Conservation (phyloP, 2,113 vertebrate species). For the Sander lucioperca region DNA sequence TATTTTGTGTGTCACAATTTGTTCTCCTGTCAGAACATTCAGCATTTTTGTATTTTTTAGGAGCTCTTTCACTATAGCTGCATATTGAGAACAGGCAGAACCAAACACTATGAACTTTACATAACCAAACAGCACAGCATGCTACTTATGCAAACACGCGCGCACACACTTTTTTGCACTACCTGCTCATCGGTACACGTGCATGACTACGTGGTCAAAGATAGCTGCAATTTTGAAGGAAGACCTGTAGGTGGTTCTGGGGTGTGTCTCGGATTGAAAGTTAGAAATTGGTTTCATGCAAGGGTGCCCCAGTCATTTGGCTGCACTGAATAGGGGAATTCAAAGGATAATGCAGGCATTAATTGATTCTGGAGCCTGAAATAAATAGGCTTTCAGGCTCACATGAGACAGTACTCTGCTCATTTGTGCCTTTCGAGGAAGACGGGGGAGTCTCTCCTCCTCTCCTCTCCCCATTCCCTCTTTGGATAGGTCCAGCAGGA, state of each 20-base stretch:
- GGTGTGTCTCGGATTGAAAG: constrained; percentile 71
- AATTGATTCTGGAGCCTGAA: constrained; percentile 84
- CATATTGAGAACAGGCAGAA: constrained; percentile 38
- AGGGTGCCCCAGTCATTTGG: constrained; percentile 80
- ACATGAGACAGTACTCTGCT: constrained; percentile 61
- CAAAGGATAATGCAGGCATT: constrained; percentile 83
- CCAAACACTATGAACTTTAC: constrained; percentile 21
- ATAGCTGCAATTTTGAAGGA: constrained; percentile 53
- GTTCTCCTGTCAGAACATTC: constrained; percentile 53
- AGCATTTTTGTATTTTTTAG: constrained; percentile 29
- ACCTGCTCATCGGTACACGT: neutral
- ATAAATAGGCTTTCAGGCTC: constrained; percentile 81
- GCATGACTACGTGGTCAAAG: constrained; percentile 27
- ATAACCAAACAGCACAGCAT: constrained; percentile 17
- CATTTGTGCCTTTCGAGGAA: constrained; percentile 59
- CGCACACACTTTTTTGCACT: neutral
- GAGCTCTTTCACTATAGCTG: constrained; percentile 19
- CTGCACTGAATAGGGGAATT: constrained; percentile 79
- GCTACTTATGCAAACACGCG: neutral
- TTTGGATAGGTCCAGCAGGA: constrained; percentile 52
- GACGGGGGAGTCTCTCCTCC: constrained; percentile 27
- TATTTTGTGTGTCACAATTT: constrained; percentile 47
- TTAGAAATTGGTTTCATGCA: constrained; percentile 84
- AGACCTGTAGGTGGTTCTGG: constrained; percentile 71
- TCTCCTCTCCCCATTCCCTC: neutral